Evolutionary conservation across 2,888 invertebrate genomes (phyloP), one percentile per base, ranked within the genome.

Genomic region (Petrolisthes manimaculis): DNA sequence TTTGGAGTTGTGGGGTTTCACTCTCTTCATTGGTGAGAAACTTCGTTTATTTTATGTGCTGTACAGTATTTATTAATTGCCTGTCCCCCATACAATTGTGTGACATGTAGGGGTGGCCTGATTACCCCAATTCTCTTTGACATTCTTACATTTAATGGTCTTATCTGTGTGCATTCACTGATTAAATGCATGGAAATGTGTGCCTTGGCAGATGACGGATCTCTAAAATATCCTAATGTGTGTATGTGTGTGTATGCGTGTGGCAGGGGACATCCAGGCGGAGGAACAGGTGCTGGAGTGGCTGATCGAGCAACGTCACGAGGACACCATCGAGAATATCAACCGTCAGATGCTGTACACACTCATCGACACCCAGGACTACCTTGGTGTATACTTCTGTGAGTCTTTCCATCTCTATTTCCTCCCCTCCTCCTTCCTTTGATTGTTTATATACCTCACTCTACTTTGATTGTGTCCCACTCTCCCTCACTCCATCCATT

Each of bases 321-420:
- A 98, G 93, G 96, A 96, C 93, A 97, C 97, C 92, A 97, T 98
- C 92, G 97, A 97, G 93, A 96, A 97, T 93, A 97, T 98, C 91
- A 95, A 96, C 92, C 95, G 98, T 92, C 96, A 97, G 83, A 95
- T 95, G 92, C 94, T 98, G 75, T 95, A 95, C 93, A 96, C 96
- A 92, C 96, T 97, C 93, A 97, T 98, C 92, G 96, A 96, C 92
- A 96, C 96, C 61, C 97, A 97, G 93, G 97, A 98, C 93, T 98
- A 97, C 94, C 94, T 98, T 92, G 97, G 97, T 79, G 97, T 98
- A 86, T 94, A 97, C 90, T 98, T 97, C 93, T 98, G 97, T 97
- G 95, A 97, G 97, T 95, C 9, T 18, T 5, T 0, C 3, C n/a
- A 5, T 53, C 18, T 21, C 51, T 9, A 1, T 54, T 24, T 51